Percentiles rank a stretch among this genome's conserved stretches.
These are phyloP conservation scores for Desmophyllum pertusum DNA, from an alignment of 92 coral and sea anemone species.

Conservation along the genomic window DNA sequence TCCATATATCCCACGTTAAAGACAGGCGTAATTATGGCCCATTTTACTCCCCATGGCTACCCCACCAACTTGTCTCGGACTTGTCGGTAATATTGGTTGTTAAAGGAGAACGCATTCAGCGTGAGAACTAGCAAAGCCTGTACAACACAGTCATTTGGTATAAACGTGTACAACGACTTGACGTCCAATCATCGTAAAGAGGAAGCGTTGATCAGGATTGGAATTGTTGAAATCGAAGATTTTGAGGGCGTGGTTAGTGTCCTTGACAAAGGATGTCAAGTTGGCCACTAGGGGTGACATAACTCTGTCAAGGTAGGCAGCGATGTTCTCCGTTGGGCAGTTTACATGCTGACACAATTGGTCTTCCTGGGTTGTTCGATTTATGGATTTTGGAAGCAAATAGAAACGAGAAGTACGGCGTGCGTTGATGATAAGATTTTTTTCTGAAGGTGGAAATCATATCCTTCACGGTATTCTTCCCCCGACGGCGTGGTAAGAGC, in stretches of 20 bases:
- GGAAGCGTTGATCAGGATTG: too few species aligned
- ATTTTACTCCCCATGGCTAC: conserved; percentile 19
- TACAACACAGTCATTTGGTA: conserved; percentile 42
- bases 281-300: conserved; percentile 14
- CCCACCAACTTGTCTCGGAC: conserved; percentile 1
- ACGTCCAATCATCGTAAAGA: too few species aligned
- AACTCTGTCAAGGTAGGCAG: conserved; percentile 5
- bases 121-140: conserved; percentile 22
- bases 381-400: too few species aligned
- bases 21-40: not conserved
- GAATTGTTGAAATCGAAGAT: too few species aligned
- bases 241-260: not conserved
- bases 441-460: not conserved
- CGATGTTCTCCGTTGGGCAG: conserved; percentile 20
- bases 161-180: conserved; percentile 47
- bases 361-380: conserved; percentile 15
- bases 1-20: not conserved
- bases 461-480: not conserved
- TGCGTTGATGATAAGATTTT: not conserved
- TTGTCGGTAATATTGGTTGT: not conserved
- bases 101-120: not conserved
- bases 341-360: conserved; percentile 16
- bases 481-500: too few species aligned
- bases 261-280: conserved; percentile 21
- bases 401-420: not conserved